These are phyloP conservation scores for Protodeltote pygarga DNA, from an alignment of 2,888 invertebrate genomes.

Conservation along the genomic window DNA sequence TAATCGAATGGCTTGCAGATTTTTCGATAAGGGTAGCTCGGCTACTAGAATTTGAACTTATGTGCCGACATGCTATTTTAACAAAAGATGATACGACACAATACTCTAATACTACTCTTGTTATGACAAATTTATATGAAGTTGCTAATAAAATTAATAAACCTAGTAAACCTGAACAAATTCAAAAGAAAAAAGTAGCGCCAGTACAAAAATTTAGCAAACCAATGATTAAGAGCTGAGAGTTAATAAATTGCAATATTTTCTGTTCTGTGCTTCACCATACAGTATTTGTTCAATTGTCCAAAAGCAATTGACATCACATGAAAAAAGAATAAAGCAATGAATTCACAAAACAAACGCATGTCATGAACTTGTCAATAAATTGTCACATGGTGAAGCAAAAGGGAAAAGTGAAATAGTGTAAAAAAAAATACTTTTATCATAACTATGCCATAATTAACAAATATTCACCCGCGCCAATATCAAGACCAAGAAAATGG, in stretches of 20 bases:
- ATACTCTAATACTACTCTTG: conserved; percentile 30
- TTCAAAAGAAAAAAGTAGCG: neutral
- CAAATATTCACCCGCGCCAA: conserved; percentile 15
- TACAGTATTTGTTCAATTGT: conserved; percentile 1
- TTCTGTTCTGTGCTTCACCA: conserved; percentile 2
- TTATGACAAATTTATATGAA: neutral
- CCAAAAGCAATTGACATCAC: conserved; percentile 33
- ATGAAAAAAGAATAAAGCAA: conserved; percentile 53
- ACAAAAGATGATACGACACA: conserved; percentile 50
- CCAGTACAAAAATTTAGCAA: neutral
- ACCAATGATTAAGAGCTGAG: neutral
- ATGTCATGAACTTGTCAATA: conserved; percentile 50
- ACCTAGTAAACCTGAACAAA: neutral
- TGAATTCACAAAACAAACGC: conserved; percentile 57
- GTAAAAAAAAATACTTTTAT: neutral
- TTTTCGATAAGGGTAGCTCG: conserved; percentile 61
- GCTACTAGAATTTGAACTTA: conserved; percentile 72
- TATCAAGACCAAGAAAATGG: conserved; percentile 62
- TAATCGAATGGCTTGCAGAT: conserved; percentile 64
- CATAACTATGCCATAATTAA: conserved; percentile 58
- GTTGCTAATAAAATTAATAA: neutral
- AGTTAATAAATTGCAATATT: neutral
- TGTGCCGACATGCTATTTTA: conserved; percentile 72
- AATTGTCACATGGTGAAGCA: conserved; percentile 41
- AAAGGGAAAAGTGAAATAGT: conserved; percentile 26